phyloP scores from a whole-genome alignment of 2,888 invertebrate species.

The Phyllotreta cruciferae region DNA sequence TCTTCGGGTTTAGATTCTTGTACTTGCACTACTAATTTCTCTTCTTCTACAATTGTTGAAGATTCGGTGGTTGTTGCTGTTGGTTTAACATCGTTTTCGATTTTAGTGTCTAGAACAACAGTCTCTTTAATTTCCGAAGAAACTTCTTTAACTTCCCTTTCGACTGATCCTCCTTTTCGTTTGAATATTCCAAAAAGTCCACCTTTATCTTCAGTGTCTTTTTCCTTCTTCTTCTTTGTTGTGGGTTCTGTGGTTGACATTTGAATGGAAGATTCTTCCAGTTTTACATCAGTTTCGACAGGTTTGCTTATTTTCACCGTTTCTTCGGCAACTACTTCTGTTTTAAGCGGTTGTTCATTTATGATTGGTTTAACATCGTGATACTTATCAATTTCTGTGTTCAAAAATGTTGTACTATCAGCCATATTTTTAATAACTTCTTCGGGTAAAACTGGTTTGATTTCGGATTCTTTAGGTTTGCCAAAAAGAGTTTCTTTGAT shows the following conservation, averaged over 20 bases:
- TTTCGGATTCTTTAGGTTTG: too few relatives aligned
- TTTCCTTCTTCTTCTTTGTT: constrained; percentile 16
- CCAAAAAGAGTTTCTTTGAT: too few relatives aligned
- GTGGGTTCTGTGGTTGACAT: not conserved
- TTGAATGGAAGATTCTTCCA: not conserved
- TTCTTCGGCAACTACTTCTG: too few relatives aligned
- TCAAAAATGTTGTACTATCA: constrained; percentile 41
- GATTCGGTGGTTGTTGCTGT: constrained; percentile 3
- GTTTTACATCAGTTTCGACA: constrained; percentile 1
- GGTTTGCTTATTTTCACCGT: not conserved
- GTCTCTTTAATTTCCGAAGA: not conserved
- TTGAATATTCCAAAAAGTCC: constrained; percentile 13
- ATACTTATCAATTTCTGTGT: constrained; percentile 42
- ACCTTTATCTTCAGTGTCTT: constrained; percentile 11
- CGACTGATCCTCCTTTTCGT: constrained; percentile 4
- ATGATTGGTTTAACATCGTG: constrained; percentile 39
- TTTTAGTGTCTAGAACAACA: constrained; percentile 39
- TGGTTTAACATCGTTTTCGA: constrained; percentile 41
- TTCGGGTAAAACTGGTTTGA: not conserved
- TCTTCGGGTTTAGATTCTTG: constrained; percentile 8
- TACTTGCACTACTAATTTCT: not conserved
- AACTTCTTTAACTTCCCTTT: constrained; percentile 9
- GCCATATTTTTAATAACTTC: constrained; percentile 22
- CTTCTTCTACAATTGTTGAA: not conserved
- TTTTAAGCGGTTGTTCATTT: not conserved